Percentiles rank a stretch among this genome's conserved stretches.
Evolutionary conservation across 2,797 vertebrate genomes (phyloP).

Genomic region (Hippoglossus hippoglossus): DNA sequence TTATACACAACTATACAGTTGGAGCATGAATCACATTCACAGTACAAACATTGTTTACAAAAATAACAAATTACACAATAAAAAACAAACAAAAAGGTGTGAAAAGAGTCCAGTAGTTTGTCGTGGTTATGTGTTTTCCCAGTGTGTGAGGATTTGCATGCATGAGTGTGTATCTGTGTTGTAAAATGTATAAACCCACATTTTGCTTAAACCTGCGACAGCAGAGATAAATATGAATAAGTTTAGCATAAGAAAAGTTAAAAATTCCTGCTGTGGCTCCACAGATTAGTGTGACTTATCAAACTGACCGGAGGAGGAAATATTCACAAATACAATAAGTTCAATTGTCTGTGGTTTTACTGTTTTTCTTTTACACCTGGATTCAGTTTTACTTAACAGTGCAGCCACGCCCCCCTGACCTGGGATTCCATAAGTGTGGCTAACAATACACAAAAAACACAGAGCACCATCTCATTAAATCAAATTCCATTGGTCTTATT

Average conservation of each 20-base stretch:
- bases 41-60: conserved; percentile 83
- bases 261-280: conserved; percentile 46
- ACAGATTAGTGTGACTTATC: conserved; percentile 66
- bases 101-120: conserved; percentile 85
- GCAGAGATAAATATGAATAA: conserved; percentile 65
- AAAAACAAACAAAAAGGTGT: conserved; percentile 53
- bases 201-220: conserved; percentile 47
- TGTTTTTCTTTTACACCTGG: conserved; percentile 35
- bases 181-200: conserved; percentile 33
- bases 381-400: conserved; percentile 44
- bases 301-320: conserved; percentile 41
- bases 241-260: conserved; percentile 64
- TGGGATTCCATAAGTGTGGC: conserved; percentile 9
- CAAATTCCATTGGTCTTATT: conserved; percentile 13
- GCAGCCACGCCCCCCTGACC: conserved; percentile 9
- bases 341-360: conserved; percentile 21
- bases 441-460: conserved; percentile 16
- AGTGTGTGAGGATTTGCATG: conserved; percentile 70
- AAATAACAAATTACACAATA: conserved; percentile 61
- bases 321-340: conserved; percentile 55
- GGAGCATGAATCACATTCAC: conserved; percentile 85
- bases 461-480: conserved; percentile 43
- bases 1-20: conserved; percentile 88
- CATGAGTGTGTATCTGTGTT: conserved; percentile 38
- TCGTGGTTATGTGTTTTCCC: conserved; percentile 74